Conservation (phyloP, 2,888 invertebrate genomes). For the Chrysomela aeneicollis region DNA sequence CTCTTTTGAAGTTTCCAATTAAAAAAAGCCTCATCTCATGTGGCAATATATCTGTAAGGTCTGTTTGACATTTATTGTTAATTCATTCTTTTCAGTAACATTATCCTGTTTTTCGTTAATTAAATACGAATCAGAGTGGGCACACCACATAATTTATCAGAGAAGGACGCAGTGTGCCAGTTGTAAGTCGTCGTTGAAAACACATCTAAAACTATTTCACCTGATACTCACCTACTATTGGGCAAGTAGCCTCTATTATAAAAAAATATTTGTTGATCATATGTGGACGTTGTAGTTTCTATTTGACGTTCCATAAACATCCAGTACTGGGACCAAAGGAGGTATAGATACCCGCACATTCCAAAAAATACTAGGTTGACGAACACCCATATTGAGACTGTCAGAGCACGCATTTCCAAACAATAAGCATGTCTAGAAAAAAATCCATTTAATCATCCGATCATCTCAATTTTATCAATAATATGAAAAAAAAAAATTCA, state of each 20-base stretch:
- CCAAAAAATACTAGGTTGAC: conserved; percentile 75
- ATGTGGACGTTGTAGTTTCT: conserved; percentile 57
- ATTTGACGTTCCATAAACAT: conserved; percentile 68
- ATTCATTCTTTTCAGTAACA: no score
- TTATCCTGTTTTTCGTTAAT: no score
- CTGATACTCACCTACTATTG: conserved; percentile 27
- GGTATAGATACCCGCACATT: conserved; percentile 76
- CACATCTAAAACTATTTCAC: background rate
- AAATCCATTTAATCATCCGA: background rate
- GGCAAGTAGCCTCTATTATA: conserved; percentile 57
- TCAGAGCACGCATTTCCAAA: conserved; percentile 69
- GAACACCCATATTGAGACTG: conserved; percentile 75
- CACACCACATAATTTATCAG: no score
- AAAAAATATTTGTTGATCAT: conserved; percentile 60
- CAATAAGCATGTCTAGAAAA: conserved; percentile 7
- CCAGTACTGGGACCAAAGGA: conserved; percentile 79
- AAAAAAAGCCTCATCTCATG: no score
- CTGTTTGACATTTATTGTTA: no score
- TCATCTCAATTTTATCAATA: no score
- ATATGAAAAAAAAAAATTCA: no score
- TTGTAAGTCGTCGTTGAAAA: background rate
- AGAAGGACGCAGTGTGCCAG: no score
- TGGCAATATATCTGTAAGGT: no score
- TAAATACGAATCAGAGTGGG: no score
- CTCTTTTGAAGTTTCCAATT: no score